A percentile compares a stretch with the other conserved stretches of the same genome.
Evolutionary conservation across 2,797 vertebrate genomes (phyloP).

Genomic region (Sandelia bainsii): DNA sequence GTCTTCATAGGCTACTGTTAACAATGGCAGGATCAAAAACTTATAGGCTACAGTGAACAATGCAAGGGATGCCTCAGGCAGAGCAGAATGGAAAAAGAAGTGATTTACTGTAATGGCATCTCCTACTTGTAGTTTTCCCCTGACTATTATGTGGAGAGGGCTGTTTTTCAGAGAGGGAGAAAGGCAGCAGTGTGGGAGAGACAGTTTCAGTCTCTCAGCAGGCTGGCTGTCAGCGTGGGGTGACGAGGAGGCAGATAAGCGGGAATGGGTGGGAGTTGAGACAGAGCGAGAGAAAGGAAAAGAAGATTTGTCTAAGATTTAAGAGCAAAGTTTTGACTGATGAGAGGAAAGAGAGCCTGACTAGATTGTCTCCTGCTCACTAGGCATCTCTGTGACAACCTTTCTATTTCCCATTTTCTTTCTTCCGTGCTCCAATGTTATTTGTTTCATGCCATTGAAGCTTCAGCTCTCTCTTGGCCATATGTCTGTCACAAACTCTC

Average conservation of each 20-base stretch:
- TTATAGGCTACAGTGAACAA: slow-evolving; percentile 59
- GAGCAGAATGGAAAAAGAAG: slow-evolving; percentile 51
- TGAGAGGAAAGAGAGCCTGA: slow-evolving; percentile 53
- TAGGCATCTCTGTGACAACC: slow-evolving; percentile 34
- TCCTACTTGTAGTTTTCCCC: slow-evolving; percentile 46
- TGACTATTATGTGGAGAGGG: slow-evolving; percentile 53
- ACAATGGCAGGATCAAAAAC: slow-evolving; percentile 68
- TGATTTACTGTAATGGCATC: slow-evolving; percentile 67
- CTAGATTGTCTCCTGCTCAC: slow-evolving; percentile 31
- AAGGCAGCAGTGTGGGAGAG: slow-evolving; percentile 48
- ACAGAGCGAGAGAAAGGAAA: slow-evolving; percentile 22
- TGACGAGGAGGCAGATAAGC: slow-evolving; percentile 54
- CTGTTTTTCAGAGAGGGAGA: slow-evolving; percentile 52
- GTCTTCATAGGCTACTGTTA: slow-evolving; percentile 58
- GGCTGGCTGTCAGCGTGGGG: slow-evolving; percentile 60
- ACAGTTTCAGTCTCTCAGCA: slow-evolving; percentile 62
- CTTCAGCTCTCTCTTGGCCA: slow-evolving; percentile 21
- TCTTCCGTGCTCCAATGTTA: slow-evolving; percentile 25
- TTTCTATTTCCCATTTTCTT: not conserved
- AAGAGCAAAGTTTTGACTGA: slow-evolving; percentile 72
- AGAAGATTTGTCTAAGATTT: slow-evolving; percentile 49
- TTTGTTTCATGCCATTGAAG: slow-evolving; percentile 40
- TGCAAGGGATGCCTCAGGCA: slow-evolving; percentile 46
- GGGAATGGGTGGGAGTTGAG: slow-evolving; percentile 56
- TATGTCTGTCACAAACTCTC: not conserved